Base-by-base conservation (phyloP, 1,140 invertebrate species). In the Gerris buenoi region DNA sequence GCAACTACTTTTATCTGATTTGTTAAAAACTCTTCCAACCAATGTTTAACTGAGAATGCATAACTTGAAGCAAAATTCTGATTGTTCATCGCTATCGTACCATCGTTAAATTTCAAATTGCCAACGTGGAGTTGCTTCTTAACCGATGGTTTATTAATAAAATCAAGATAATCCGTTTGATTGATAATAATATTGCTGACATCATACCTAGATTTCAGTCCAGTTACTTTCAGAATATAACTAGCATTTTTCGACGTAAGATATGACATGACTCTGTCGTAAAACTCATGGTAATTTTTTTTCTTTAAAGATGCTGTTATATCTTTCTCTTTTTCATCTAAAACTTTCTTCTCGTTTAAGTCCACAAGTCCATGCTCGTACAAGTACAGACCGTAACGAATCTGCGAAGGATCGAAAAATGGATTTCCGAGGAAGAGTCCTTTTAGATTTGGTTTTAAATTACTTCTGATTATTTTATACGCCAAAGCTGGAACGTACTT, bases 351-450 rank as follows among this genome's bases (percentile, higher is more conserved):
- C 63, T 66, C 56, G 68, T 74, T 71, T 3, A 25, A 26, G 67
- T 69, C 68, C 1, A 69, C 33, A 13, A 74, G 77, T 0, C 91
- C 91, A 61, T 90, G 76, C 72, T 89, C 86, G 74, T 89, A 93
- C 59, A 95, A 81, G 77, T 90, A 90, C 70, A 88, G 84, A 13
- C 88, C 86, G 74, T 93, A 93, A 10, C 64, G 14, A 0, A 90
- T 74, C 78, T 91, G 89, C 74, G 88, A 84, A 26, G 84, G 78
- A 78, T 94, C 92, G 68, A 84, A 86, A 0, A 92, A 77, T 0
- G 91, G 91, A 78, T 94, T 91, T 0, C 91, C 91, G 73, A 95
- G 93, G 0, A 88, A 86, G 68, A 95, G 75, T 28, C 87, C 88
- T 83, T 73, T 85, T 78, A 22, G 79, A 81, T 76, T 89, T 87